Evolutionary conservation across 1,140 invertebrate species (phyloP).

Genomic region (Lepeophtheirus salmonis): DNA sequence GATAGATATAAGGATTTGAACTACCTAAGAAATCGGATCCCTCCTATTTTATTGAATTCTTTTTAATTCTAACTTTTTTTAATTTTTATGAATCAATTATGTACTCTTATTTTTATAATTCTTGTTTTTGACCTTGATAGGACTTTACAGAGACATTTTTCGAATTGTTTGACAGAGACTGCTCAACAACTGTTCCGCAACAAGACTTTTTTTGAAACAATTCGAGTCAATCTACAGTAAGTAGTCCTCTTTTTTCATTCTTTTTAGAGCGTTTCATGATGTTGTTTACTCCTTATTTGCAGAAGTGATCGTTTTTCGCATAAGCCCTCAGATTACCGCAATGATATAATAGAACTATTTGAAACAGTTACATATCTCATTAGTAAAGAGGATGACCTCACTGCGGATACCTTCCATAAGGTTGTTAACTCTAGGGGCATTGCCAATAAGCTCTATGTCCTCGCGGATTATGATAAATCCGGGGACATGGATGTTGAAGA

Average conservation of each 20-base stretch:
- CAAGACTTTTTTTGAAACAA: background rate
- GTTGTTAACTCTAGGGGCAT: conserved; percentile 1
- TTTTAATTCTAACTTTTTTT: background rate
- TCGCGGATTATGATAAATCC: background rate
- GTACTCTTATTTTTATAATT: background rate
- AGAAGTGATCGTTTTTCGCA: background rate
- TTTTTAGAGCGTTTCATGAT: background rate
- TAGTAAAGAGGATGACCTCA: background rate
- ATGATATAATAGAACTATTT: background rate
- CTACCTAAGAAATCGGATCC: too few species aligned
- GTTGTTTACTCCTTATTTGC: background rate
- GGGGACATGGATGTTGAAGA: background rate
- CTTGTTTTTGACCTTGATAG: background rate
- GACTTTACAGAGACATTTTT: background rate
- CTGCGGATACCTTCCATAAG: background rate
- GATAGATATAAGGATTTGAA: too few species aligned
- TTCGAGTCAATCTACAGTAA: background rate
- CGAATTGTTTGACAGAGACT: background rate
- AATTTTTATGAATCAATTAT: too few species aligned
- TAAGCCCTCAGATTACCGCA: background rate
- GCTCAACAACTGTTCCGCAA: background rate
- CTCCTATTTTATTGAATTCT: background rate
- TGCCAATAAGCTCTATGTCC: background rate
- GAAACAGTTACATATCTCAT: background rate
- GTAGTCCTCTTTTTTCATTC: background rate